Conservation (phyloP, 2,888 invertebrate species). For the Lacanobia wlatinum region DNA sequence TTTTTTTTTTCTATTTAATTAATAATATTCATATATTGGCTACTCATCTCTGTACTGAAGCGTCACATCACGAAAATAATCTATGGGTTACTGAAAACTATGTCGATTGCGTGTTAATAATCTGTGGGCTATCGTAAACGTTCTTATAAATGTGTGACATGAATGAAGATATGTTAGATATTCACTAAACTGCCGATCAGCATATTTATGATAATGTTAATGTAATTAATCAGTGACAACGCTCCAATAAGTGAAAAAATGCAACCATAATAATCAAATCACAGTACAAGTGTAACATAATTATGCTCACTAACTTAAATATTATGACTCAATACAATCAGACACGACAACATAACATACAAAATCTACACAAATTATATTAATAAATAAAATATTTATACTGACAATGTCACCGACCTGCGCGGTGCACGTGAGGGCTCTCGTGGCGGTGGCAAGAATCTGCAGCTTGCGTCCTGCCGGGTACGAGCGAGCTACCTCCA, state of each 20-base stretch:
- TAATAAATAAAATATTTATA: constrained; percentile 81
- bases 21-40: constrained; percentile 84
- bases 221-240: constrained; percentile 63
- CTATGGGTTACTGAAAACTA: constrained; percentile 67
- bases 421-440: constrained; percentile 55
- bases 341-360: constrained; percentile 82
- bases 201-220: constrained; percentile 51
- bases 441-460: constrained; percentile 60
- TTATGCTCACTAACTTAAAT: constrained; percentile 87
- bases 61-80: constrained; percentile 84
- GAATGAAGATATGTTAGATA: constrained; percentile 58
- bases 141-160: constrained; percentile 46
- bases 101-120: constrained; percentile 48
- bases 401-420: constrained; percentile 74
- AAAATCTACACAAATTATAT: constrained; percentile 80
- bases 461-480: constrained; percentile 45
- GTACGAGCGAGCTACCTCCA: constrained; percentile 47
- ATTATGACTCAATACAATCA: constrained; percentile 87
- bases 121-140: constrained; percentile 51
- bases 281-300: constrained; percentile 88
- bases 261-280: constrained; percentile 88
- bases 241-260: constrained; percentile 82
- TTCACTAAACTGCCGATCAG: constrained; percentile 53
- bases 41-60: constrained; percentile 88
- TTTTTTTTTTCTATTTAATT: constrained; percentile 83